Evolutionary conservation across 2,888 invertebrate species (phyloP).

Genomic region (Helicoverpa assulta): DNA sequence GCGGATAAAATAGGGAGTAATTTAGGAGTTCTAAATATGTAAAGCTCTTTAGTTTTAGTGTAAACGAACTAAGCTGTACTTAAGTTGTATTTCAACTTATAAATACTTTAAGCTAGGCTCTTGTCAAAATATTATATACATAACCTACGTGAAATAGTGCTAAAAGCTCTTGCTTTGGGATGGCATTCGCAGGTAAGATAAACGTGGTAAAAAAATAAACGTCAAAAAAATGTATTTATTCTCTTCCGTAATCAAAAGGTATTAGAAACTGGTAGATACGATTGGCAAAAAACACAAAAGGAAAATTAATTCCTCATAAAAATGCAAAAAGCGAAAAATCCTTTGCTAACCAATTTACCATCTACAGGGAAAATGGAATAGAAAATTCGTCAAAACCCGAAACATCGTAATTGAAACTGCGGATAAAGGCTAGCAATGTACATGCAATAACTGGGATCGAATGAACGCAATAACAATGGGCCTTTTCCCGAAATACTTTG

Average conservation of each 20-base stretch:
- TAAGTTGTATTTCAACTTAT: not conserved
- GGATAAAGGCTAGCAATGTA: conserved; percentile 36
- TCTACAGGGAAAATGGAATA: conserved; percentile 21
- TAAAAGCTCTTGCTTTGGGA: not conserved
- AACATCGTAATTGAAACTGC: conserved; percentile 42
- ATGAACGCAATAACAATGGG: conserved; percentile 46
- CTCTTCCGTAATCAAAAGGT: not conserved
- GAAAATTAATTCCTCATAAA: conserved; percentile 7
- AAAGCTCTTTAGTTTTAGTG: not conserved
- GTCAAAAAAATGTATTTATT: not conserved
- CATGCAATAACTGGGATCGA: conserved; percentile 51
- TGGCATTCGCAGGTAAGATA: not conserved
- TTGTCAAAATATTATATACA: not conserved
- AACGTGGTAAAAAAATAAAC: not conserved
- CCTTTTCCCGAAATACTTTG: conserved; percentile 36
- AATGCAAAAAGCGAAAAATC: conserved; percentile 2
- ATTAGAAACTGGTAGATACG: not conserved
- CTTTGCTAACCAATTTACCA: conserved; percentile 17
- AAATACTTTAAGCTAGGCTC: not conserved
- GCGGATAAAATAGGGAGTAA: not conserved
- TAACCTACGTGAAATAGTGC: not conserved
- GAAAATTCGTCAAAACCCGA: conserved; percentile 37
- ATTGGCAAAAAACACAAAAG: not conserved
- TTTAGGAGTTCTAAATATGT: not conserved
- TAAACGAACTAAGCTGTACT: not conserved